These are phyloP conservation scores for Zootoca vivipara DNA, from an alignment of 2,113 vertebrate species.

Conservation along the genomic window DNA sequence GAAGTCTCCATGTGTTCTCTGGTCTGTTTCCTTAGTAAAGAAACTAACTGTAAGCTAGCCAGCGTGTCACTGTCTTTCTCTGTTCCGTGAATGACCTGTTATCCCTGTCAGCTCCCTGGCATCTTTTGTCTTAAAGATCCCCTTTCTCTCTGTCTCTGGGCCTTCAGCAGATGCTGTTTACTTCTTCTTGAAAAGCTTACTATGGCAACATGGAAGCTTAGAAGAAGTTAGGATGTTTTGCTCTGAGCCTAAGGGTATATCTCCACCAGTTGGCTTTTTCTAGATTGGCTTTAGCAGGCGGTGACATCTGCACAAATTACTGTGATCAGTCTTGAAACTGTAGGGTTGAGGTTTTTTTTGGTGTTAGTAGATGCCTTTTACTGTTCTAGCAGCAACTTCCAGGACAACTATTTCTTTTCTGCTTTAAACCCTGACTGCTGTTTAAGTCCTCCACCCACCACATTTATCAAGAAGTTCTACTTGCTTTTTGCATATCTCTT, in stretches of 20 bases:
- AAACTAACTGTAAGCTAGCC: too few relatives aligned
- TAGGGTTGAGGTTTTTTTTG: neutral
- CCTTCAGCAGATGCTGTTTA: neutral
- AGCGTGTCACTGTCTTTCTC: too few relatives aligned
- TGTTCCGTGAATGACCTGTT: too few relatives aligned
- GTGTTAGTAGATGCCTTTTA: neutral
- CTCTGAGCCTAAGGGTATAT: neutral
- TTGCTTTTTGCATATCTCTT: neutral
- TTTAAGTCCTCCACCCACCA: neutral
- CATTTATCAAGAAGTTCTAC: neutral
- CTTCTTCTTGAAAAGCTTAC: neutral
- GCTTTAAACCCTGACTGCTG: neutral
- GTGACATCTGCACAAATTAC: neutral
- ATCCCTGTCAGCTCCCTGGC: neutral
- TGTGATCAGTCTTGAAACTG: neutral
- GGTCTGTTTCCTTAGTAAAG: too few relatives aligned
- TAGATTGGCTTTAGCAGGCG: neutral
- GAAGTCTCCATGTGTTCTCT: too few relatives aligned
- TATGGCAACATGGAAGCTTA: neutral
- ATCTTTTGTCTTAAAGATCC: neutral
- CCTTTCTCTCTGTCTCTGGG: neutral
- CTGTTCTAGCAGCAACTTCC: neutral
- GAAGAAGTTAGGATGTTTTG: neutral
- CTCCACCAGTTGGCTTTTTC: neutral
- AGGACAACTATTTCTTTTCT: neutral